Evolutionary conservation across 2,797 vertebrate species (phyloP).

Genomic region (Cercopithecus neglectus): DNA sequence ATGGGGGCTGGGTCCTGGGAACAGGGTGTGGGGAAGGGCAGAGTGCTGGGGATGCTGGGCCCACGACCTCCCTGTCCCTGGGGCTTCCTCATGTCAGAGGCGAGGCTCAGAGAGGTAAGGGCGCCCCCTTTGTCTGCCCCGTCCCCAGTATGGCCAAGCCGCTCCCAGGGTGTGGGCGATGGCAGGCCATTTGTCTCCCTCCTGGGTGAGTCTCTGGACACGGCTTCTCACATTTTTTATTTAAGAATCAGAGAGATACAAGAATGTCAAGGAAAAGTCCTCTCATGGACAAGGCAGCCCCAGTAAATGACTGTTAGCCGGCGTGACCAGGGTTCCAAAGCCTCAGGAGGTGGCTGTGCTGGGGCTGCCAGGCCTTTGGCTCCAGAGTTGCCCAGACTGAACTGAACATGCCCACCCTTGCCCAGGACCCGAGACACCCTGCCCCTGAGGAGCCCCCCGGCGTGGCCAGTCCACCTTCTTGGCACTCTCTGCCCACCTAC

Average conservation of each 20-base stretch:
- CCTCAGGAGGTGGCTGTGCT: background rate
- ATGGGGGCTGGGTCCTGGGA: background rate
- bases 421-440: background rate
- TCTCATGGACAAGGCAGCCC: background rate
- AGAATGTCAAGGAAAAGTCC: constrained; percentile 38
- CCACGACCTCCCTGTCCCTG: background rate
- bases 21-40: too few species aligned
- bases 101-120: background rate
- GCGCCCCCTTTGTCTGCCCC: accelerated
- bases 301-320: background rate
- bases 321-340: background rate
- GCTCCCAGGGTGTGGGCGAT: accelerated
- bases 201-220: background rate
- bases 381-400: background rate
- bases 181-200: background rate
- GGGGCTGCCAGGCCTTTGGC: background rate
- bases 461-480: background rate
- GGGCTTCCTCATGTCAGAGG: background rate
- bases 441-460: background rate
- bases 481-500: background rate
- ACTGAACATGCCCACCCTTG: background rate
- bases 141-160: accelerated
- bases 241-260: constrained; percentile 45
- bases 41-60: background rate
- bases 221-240: background rate